Conservation (phyloP, 2,113 vertebrate genomes). For the Erinaceus europaeus region DNA sequence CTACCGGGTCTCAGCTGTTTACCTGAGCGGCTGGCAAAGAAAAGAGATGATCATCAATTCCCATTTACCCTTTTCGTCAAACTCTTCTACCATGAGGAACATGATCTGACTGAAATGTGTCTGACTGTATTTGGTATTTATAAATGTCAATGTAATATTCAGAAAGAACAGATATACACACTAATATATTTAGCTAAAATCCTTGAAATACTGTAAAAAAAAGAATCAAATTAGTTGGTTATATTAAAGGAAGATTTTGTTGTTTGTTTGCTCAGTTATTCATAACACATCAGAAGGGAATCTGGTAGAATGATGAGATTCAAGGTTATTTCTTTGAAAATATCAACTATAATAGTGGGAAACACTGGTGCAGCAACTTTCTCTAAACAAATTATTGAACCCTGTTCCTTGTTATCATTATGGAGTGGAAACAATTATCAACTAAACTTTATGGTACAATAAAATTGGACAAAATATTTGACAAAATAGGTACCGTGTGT, state of each 20-base stretch:
- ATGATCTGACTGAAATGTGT: not conserved
- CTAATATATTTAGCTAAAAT: not conserved
- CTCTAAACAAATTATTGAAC: not conserved
- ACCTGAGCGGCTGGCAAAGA: not conserved
- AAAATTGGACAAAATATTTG: not conserved
- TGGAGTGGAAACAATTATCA: not conserved
- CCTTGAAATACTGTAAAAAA: not conserved
- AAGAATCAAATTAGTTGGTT: not conserved
- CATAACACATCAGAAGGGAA: not conserved
- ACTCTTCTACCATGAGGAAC: not conserved
- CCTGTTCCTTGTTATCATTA: not conserved
- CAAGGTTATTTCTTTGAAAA: not conserved
- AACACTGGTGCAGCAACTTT: not conserved
- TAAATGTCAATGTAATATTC: constrained; percentile 16
- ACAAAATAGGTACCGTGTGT: not conserved
- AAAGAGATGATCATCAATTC: not conserved
- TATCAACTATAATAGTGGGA: not conserved
- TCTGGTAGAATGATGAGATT: not conserved
- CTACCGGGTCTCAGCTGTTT: not conserved
- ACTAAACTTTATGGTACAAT: not conserved
- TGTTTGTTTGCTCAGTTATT: not conserved
- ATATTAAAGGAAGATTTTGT: not conserved
- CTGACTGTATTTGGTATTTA: not conserved
- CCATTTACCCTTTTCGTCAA: not conserved
- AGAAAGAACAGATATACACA: not conserved